These are phyloP conservation scores for Caenorhabditis zanzibari DNA, from an alignment of 2,888 invertebrate genomes.

Conservation along the genomic window DNA sequence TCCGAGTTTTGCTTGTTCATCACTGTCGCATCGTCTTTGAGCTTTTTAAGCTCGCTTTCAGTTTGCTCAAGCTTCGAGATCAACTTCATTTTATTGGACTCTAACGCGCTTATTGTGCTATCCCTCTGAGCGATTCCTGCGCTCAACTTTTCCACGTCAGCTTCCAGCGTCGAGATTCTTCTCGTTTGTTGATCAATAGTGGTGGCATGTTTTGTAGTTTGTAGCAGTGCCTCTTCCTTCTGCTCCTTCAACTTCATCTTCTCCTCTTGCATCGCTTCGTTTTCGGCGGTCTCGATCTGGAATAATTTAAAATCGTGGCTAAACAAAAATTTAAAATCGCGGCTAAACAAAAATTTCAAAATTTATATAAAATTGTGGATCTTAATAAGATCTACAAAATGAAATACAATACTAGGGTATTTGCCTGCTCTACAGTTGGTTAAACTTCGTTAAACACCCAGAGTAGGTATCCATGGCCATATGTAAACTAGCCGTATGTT, in stretches of 20 bases:
- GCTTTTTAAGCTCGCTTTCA: constrained; percentile 49
- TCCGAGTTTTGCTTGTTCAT: constrained; percentile 66
- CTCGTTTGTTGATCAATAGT: constrained; percentile 42
- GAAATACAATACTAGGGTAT: too few species aligned
- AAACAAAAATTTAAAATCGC: too few species aligned
- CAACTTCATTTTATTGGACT: constrained; percentile 64
- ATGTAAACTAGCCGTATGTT: too few species aligned
- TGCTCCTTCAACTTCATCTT: constrained; percentile 57
- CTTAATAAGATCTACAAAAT: too few species aligned
- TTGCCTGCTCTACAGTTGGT: too few species aligned
- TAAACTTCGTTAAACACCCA: too few species aligned
- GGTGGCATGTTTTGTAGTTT: constrained; percentile 38
- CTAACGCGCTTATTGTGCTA: constrained; percentile 59
- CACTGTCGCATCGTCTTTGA: constrained; percentile 64
- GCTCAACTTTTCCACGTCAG: constrained; percentile 39
- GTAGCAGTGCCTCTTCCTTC: constrained; percentile 60
- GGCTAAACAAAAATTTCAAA: too few species aligned
- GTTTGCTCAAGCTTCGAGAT: constrained; percentile 52
- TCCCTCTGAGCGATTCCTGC: constrained; percentile 38
- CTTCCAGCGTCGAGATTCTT: constrained; percentile 37
- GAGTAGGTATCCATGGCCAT: too few species aligned
- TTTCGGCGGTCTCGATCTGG: constrained; percentile 62
- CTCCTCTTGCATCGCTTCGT: constrained; percentile 52
- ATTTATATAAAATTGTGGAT: too few species aligned
- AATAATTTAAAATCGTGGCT: not conserved